Conservation (phyloP, 2,888 invertebrate species). For the Synanthedon formicaeformis region DNA sequence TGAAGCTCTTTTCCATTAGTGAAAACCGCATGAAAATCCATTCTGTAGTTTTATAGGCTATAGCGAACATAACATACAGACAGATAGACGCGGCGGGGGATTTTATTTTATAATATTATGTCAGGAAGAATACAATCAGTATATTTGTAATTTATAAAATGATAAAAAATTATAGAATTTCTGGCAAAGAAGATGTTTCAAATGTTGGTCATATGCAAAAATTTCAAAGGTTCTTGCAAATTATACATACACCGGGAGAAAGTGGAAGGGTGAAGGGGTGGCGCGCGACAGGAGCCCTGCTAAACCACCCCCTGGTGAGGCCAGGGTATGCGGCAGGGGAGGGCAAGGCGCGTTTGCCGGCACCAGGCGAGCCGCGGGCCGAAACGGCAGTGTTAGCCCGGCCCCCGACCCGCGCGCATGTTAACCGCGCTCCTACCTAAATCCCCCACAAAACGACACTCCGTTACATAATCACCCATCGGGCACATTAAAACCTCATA, state of each 20-base stretch:
- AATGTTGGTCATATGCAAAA: slow-evolving; percentile 18
- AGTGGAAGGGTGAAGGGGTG: too few relatives aligned
- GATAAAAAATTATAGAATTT: background rate
- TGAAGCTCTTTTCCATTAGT: too few relatives aligned
- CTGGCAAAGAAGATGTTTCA: background rate
- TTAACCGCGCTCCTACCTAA: slow-evolving; percentile 37
- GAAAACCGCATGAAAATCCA: too few relatives aligned
- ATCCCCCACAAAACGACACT: slow-evolving; percentile 44
- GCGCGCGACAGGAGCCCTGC: too few relatives aligned
- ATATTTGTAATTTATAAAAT: too few relatives aligned
- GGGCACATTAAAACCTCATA: slow-evolving; percentile 43
- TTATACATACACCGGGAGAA: too few relatives aligned
- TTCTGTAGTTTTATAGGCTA: too few relatives aligned
- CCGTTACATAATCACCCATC: slow-evolving; percentile 56
- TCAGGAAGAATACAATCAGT: too few relatives aligned
- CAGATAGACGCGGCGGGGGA: too few relatives aligned
- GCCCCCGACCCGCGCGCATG: slow-evolving; percentile 56
- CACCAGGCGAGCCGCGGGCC: slow-evolving; percentile 12
- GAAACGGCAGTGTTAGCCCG: slow-evolving; percentile 54
- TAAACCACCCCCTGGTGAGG: background rate
- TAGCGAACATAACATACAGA: too few relatives aligned
- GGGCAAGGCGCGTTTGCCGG: background rate
- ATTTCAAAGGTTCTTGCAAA: slow-evolving; percentile 16
- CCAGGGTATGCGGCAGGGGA: background rate
- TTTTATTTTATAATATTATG: too few relatives aligned